A percentile compares a stretch with the other conserved stretches of the same genome.
Conservation (phyloP, 2,888 invertebrate genomes). For the Empis livida region DNA sequence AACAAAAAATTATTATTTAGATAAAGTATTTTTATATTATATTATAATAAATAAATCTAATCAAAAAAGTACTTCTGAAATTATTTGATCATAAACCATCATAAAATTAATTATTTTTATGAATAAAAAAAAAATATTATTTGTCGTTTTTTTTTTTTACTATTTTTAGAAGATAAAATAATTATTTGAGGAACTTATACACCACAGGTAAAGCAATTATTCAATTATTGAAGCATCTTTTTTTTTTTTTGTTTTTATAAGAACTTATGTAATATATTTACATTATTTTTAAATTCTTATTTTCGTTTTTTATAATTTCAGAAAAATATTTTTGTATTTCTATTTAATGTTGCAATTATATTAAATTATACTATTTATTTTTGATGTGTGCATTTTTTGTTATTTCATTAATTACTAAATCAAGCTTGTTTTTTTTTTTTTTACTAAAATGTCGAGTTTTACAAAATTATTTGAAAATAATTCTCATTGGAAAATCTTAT, state of each 20-base stretch:
- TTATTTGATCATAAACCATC: too few relatives aligned
- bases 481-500: too few relatives aligned
- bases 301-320: constrained; percentile 1
- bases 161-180: constrained; percentile 11
- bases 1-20: too few relatives aligned
- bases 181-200: constrained; percentile 31
- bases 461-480: too few relatives aligned
- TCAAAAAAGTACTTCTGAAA: too few relatives aligned
- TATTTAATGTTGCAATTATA: constrained; percentile 1
- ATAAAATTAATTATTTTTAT: neutral
- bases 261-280: neutral
- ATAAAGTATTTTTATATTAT: too few relatives aligned
- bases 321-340: neutral
- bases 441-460: too few relatives aligned
- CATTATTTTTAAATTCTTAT: neutral
- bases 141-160: neutral
- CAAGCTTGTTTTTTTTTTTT: too few relatives aligned
- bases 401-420: too few relatives aligned
- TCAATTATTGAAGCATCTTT: constrained; percentile 1
- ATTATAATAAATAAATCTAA: too few relatives aligned
- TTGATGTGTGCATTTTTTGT: constrained; percentile 1
- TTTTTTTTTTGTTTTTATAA: constrained; percentile 2
- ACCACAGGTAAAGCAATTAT: constrained; percentile 28
- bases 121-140: too few relatives aligned
- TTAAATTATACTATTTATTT: constrained; percentile 1